Base-by-base conservation (phyloP, 1,140 invertebrate species). In the Riptortus pedestris region DNA sequence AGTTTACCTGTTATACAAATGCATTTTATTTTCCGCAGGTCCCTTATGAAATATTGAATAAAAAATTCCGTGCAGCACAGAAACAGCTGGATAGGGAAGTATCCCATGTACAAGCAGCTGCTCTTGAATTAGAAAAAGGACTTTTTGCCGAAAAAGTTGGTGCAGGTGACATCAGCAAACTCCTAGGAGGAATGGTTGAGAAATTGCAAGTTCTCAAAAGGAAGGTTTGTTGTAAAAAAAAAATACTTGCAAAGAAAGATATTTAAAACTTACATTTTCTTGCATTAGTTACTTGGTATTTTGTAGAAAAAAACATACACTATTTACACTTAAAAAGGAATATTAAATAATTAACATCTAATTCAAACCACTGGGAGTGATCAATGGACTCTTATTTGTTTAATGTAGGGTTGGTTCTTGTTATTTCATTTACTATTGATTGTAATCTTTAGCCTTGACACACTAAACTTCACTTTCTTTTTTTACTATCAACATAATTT, bases 21-120 rank as follows among this genome's bases (percentile, higher is more conserved):
- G 24, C 26, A 9, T 55, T 14, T 7, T 38, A n/a, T 55, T 24
- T 5, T 1, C 72, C 76, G 29, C 67, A 96, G 91, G 92, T 98
- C 65, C 96, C 96, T 43, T 99, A 99, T 75, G 96, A 99, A 78
- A 82, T 98, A 7, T 79, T 99, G 31, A 99, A 99, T 75, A 98
- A 98, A 76, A 93, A 93, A 71, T 99, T 98, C 75, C 85, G 96
- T 43, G 84, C 88, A 55, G 90, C 93, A 4, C 96, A 98, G 74
- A 96, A 97, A 71, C 85, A 86, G 11, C 78, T 98, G 58, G 95
- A 98, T 72, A 79, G 93, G 62, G 95, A 98, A 76, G 89, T 93
- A 0, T 86, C 92, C 1, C 89, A 94, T 73, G 85, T 96, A 14
- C 86, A 88, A 69, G 81, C 81, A 66, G 81, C 85, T 14, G 84